A percentile compares a stretch with the other conserved stretches of the same genome.
phyloP scores from a whole-genome alignment of 2,797 vertebrate genomes.

The Acipenser transmontanus region DNA sequence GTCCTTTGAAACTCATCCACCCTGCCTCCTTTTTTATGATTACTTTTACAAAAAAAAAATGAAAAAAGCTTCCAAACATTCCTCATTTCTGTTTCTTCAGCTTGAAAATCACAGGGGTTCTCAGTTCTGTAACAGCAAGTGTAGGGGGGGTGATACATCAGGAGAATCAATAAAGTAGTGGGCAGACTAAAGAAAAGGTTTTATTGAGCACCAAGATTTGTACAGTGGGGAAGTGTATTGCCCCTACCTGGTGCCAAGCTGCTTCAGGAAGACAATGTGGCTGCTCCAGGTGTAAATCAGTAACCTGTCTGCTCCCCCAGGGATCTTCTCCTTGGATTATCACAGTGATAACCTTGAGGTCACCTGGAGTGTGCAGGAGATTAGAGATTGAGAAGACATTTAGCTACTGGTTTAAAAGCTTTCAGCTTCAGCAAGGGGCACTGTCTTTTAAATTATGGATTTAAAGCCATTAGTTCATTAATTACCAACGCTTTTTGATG shows the following conservation, averaged over 20 bases:
- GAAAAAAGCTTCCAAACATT: slow-evolving; percentile 6
- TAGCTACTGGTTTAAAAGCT: no score
- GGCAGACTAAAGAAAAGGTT: no score
- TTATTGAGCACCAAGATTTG: no score
- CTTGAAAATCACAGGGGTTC: neutral
- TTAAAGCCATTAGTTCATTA: no score
- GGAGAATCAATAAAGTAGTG: no score
- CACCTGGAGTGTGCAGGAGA: slow-evolving; percentile 59
- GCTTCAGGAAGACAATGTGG: slow-evolving; percentile 4
- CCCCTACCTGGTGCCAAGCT: no score
- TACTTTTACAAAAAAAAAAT: slow-evolving; percentile 29
- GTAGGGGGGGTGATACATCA: no score
- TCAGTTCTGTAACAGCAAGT: no score
- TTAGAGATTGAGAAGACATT: slow-evolving; percentile 16
- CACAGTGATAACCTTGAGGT: slow-evolving; percentile 58
- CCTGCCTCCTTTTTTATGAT: slow-evolving; percentile 34
- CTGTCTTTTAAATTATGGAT: no score
- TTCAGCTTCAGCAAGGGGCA: no score
- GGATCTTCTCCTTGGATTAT: slow-evolving; percentile 48
- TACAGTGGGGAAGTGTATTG: no score
- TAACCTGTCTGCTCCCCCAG: slow-evolving; percentile 36
- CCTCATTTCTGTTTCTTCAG: neutral
- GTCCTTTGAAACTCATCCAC: slow-evolving; percentile 53
- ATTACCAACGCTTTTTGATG: no score
- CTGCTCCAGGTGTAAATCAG: slow-evolving; percentile 38